Base-by-base conservation (phyloP, 2,797 vertebrate species). In the Glossophaga mutica region DNA sequence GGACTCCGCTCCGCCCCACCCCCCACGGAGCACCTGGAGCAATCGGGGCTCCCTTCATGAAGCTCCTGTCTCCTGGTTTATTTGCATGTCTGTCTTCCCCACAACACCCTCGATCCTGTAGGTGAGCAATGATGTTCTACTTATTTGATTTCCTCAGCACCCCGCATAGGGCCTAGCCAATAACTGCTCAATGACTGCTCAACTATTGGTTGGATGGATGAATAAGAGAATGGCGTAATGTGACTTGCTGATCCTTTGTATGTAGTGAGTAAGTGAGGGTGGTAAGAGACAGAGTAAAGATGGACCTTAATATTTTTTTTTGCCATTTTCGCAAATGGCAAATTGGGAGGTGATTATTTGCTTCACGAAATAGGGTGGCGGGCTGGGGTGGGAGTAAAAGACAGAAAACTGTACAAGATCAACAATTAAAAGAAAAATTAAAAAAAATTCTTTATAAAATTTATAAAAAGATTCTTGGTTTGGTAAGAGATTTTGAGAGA, bases 401-500 rank as follows among this genome's bases (percentile, higher is more conserved):
- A n/a, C n/a, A n/a, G n/a, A n/a, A n/a, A n/a, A n/a, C n/a, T n/a
- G n/a, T n/a, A n/a, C n/a, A n/a, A n/a, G n/a, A n/a, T n/a, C n/a
- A n/a, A n/a, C n/a, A n/a, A n/a, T n/a, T n/a, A n/a, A n/a, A n/a
- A n/a, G n/a, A n/a, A n/a, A n/a, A n/a, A n/a, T n/a, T n/a, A n/a
- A n/a, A n/a, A n/a, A n/a, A n/a, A n/a, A n/a, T 93, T 68, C 34
- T 87, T 90, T 73, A 71, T 37, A 59, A 50, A 55, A 78, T 83
- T 42, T 90, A 11, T 37, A 74, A 48, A 74, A 71, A 68, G 2
- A 12, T 73, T 86, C n/a, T 73, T 95, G 81, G 67, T 29, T 62
- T 84, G 65, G 22, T 57, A 84, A 79, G 24, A 34, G 57, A 96
- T 93, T 52, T 52, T 59, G 50, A 96, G 67, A 93, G 39, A 83